Evolutionary conservation across 2,888 invertebrate genomes (phyloP).

Genomic region (Norana najaformis): DNA sequence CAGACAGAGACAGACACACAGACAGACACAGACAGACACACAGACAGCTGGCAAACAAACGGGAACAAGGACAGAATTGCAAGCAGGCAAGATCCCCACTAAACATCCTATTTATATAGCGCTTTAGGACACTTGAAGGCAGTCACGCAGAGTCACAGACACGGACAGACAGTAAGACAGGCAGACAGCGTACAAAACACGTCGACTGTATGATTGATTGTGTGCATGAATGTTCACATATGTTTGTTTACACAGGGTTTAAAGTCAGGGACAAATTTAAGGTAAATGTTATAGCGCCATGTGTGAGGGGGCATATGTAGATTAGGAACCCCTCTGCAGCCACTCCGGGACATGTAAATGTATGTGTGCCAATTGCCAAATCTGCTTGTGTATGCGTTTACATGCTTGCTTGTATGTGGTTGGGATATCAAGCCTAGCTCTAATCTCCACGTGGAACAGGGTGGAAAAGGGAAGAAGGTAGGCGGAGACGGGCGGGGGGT

Average conservation of each 20-base stretch:
- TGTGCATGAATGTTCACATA: no score
- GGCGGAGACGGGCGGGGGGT: no score
- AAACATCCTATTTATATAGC: no score
- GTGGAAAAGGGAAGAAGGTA: neutral
- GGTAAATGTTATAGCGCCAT: neutral
- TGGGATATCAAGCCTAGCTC: neutral
- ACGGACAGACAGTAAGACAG: neutral
- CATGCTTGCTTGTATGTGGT: neutral
- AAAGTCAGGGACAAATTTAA: neutral
- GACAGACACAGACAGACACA: neutral
- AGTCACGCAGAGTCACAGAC: neutral
- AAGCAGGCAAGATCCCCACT: no score
- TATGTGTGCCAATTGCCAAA: no score
- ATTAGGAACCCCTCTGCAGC: neutral
- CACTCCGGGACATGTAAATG: no score
- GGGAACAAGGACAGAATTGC: no score
- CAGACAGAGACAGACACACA: neutral
- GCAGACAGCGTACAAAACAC: neutral
- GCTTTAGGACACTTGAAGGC: no score
- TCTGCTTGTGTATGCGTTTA: neutral
- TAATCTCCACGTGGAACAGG: neutral
- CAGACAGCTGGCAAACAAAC: neutral
- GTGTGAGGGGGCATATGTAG: neutral
- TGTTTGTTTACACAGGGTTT: neutral
- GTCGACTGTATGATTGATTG: no score